Conservation (phyloP, 92 coral and sea anemone genomes). For the Bergia sp. region DNA sequence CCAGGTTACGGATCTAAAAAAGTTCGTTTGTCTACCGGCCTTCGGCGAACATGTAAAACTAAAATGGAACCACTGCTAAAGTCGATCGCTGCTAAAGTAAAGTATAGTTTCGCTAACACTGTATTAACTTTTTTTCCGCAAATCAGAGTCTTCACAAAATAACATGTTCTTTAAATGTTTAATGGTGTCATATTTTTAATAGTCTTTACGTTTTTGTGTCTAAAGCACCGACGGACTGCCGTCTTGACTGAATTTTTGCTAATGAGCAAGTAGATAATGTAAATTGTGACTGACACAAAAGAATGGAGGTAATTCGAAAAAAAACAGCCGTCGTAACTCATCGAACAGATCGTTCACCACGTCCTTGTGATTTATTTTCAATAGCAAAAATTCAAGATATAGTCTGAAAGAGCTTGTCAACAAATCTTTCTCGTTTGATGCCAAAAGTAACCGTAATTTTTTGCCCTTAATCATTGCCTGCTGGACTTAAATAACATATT, state of each 20-base stretch:
- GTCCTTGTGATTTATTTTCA: conserved; percentile 2
- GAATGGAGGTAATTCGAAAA: neutral
- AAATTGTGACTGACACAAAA: neutral
- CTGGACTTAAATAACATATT: neutral
- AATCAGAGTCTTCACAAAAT: neutral
- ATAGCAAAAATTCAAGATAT: neutral
- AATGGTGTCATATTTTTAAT: too few species aligned
- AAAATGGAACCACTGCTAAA: too few species aligned
- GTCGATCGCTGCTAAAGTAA: too few species aligned
- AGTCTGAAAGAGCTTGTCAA: neutral
- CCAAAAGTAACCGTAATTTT: neutral
- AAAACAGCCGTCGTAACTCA: neutral
- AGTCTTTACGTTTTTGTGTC: neutral
- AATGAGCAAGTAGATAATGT: neutral
- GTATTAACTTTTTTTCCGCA: too few species aligned
- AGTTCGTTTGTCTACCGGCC: too few species aligned
- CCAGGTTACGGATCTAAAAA: too few species aligned
- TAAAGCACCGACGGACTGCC: neutral
- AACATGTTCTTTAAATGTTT: too few species aligned
- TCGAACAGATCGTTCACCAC: neutral
- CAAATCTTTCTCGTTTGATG: neutral
- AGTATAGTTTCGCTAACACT: too few species aligned
- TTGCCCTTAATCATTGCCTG: neutral
- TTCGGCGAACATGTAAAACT: too few species aligned
- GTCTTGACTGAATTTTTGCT: neutral